Percentiles rank a stretch among this genome's conserved stretches.
Conservation (phyloP, 2,888 invertebrate species). For the Drosophila algonquin region DNA sequence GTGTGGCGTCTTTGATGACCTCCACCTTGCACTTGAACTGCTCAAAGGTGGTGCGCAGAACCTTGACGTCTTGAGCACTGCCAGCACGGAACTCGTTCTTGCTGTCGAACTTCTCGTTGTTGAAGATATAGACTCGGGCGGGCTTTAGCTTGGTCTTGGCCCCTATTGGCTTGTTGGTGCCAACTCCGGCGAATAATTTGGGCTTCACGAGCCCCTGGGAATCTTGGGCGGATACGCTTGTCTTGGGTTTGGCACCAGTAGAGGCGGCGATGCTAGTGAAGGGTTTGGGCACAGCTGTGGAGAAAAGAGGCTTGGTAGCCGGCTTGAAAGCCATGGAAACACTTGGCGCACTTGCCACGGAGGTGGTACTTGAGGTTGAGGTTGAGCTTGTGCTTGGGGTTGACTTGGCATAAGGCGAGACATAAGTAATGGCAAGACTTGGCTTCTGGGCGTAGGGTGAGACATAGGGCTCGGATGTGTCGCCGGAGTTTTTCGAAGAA, state of each 20-base stretch:
- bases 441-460: conserved; percentile 34
- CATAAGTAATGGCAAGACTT: conserved; percentile 23
- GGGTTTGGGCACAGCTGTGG: conserved; percentile 36
- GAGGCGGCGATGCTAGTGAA: conserved; percentile 13
- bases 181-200: neutral
- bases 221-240: conserved; percentile 18
- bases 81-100: conserved; percentile 75
- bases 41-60: conserved; percentile 69
- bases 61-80: conserved; percentile 78
- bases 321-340: conserved; percentile 29
- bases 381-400: neutral
- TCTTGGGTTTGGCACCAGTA: conserved; percentile 6
- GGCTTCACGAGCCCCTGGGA: conserved; percentile 32
- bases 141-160: conserved; percentile 67
- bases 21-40: conserved; percentile 74
- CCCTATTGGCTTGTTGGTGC: neutral
- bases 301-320: conserved; percentile 23
- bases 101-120: conserved; percentile 80
- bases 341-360: conserved; percentile 1
- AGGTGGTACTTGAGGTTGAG: neutral
- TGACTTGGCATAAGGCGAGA: conserved; percentile 40
- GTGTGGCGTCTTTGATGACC: conserved; percentile 72
- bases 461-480: conserved; percentile 24
- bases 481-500: conserved; percentile 20
- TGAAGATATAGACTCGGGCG: conserved; percentile 81